Base-by-base conservation (phyloP, 2,797 vertebrate species). In the Kryptolebias ocellatus region DNA sequence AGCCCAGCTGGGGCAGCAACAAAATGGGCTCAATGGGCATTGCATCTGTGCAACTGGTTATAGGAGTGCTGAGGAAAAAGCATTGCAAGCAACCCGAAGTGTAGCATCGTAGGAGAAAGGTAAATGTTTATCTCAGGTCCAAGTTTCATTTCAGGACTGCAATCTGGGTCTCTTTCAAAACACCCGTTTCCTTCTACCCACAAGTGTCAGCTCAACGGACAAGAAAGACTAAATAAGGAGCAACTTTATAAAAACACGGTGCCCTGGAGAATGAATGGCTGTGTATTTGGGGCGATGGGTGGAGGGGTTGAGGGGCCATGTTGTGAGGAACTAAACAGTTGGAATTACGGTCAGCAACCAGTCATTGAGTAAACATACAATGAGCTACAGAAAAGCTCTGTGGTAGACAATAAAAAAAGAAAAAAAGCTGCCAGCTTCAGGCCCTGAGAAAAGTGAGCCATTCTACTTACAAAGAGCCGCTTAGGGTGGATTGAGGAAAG, bases 401-500 rank as follows among this genome's bases (percentile, higher is more conserved):
- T 79, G 89, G 89, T 79, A 70, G 80, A 91, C 86, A 90, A 91
- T 87, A 78, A 87, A 89, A 68, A 65, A 59, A 65, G 65, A 79
- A 89, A 91, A 42, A 89, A 93, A 90, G 58, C 84, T 69, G 79
- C 88, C 94, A 95, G 95, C 95, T 96, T 94, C 94, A 92, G 87
- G 87, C 89, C 89, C 79, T 87, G 92, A 92, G 87, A 92, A 95
- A 95, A 96, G 88, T 94, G 95, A 96, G 95, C 94, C 92, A 94
- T 95, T 95, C 93, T 95, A 89, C 91, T 94, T 84, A 96, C 95
- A 94, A 94, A 95, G 94, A 92, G 94, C 95, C 88, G 94, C 94
- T 94, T 93, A 94, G 90, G 90, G 89, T 91, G 93, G 94, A 93
- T 89, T 89, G 91, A 94, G 92, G 89, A 86, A 93, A 90, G 82